Evolutionary conservation across 1,140 invertebrate genomes (phyloP).

Genomic region (Leptestheria dahalacensis): DNA sequence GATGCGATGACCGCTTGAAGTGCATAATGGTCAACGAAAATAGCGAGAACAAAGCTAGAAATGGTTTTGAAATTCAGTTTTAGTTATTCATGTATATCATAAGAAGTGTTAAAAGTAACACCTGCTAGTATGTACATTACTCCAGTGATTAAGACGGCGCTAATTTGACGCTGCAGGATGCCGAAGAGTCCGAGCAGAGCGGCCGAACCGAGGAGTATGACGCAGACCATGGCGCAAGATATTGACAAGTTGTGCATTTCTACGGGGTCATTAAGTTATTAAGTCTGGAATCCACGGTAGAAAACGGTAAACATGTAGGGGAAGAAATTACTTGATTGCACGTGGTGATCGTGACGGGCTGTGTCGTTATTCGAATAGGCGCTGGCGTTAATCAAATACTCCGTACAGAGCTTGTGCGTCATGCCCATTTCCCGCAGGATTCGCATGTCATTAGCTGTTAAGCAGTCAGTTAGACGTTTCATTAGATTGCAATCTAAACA

Average conservation of each 20-base stretch:
- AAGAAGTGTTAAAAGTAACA: too few relatives aligned
- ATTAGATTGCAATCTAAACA: too few relatives aligned
- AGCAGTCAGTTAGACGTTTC: too few relatives aligned
- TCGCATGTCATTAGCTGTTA: conserved; percentile 2
- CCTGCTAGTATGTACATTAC: conserved; percentile 82
- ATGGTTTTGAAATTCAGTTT: neutral
- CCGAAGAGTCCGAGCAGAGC: conserved; percentile 70
- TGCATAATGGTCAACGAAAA: conserved; percentile 81
- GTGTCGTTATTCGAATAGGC: neutral
- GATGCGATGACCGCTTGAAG: conserved; percentile 61
- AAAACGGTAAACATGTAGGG: neutral
- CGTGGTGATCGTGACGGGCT: conserved; percentile 7
- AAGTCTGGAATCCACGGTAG: neutral
- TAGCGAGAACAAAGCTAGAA: conserved; percentile 62
- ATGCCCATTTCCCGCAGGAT: conserved; percentile 14
- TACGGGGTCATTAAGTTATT: neutral
- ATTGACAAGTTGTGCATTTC: conserved; percentile 80
- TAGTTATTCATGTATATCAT: conserved; percentile 8
- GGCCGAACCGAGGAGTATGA: conserved; percentile 66
- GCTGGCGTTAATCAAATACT: conserved; percentile 3
- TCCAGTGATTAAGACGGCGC: conserved; percentile 73
- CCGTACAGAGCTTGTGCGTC: conserved; percentile 4
- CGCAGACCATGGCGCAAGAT: conserved; percentile 73
- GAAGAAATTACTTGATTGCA: conserved; percentile 10
- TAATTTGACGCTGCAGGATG: conserved; percentile 69